Percentiles rank a stretch among this genome's conserved stretches.
Conservation (phyloP, 2,888 invertebrate genomes). For the Eupithecia inturbata region DNA sequence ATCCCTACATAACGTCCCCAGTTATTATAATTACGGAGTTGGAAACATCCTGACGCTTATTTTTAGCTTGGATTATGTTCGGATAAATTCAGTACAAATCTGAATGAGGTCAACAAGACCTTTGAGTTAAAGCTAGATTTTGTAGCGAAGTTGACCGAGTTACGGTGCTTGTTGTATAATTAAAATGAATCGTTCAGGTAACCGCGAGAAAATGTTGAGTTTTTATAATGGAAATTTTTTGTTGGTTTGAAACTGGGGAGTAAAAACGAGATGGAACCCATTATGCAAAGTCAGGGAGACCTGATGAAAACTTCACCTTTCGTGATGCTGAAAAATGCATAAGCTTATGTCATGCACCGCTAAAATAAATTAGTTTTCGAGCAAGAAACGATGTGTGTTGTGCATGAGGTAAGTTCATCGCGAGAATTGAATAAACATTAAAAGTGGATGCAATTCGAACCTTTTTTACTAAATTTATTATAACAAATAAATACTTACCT, state of each 20-base stretch:
- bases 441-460: background rate
- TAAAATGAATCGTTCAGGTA: slow-evolving; percentile 3
- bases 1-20: slow-evolving; percentile 20
- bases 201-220: background rate
- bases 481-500: background rate
- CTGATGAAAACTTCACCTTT: background rate
- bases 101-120: slow-evolving; percentile 32
- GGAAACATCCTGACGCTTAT: slow-evolving; percentile 24
- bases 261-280: background rate
- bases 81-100: slow-evolving; percentile 21
- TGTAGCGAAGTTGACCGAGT: slow-evolving; percentile 7
- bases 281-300: slow-evolving; percentile 8
- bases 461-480: background rate
- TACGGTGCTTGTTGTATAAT: slow-evolving; percentile 1
- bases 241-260: background rate
- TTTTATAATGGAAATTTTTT: background rate
- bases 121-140: slow-evolving; percentile 11
- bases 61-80: slow-evolving; percentile 17
- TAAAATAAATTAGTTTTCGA: background rate
- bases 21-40: slow-evolving; percentile 23
- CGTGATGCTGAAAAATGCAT: slow-evolving; percentile 1
- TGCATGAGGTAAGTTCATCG: background rate
- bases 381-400: background rate
- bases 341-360: background rate
- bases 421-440: background rate